Evolutionary conservation across 2,888 invertebrate genomes (phyloP), one percentile per base, ranked within the genome.

Genomic region (Drosophila pseudotakahashii): DNA sequence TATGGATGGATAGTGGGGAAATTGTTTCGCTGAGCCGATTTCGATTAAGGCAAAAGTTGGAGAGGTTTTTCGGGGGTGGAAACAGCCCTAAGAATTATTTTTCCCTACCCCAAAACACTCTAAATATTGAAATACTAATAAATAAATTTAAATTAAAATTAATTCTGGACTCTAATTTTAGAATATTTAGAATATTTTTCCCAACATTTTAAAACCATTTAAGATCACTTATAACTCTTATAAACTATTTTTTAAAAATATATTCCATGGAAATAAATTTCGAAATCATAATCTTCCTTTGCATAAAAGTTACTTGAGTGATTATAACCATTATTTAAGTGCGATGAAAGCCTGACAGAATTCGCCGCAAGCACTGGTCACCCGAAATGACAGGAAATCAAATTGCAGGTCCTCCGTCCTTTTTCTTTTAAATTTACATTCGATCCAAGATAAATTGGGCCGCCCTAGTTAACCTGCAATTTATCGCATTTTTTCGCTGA

Each of bases 11-110:
- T 45, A 16, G 45, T 37, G 48, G 39, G 54, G 50, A 50, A 68
- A 68, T 71, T 71, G 72, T 71, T 68, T 71, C 44, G 32, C 30
- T 13, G 42, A 71, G 61, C 72, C 61, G 57, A 41, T 69, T 66
- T 66, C 66, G 69, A 69, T 69, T 69, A 55, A 41, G 69, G 57
- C 26, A 16, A 68, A 66, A 69, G 57, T 69, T 60, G n/a, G 14
- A 14, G 32, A 34, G 39, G 45, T 45, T 30, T 13, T 26, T 1
- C 32, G 3, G n/a, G 19, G 19, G 19, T 19, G 19, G 19, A 19
- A 19, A n/a, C n/a, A n/a, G n/a, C n/a, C n/a, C n/a, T n/a, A n/a
- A n/a, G n/a, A 2, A 19, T 19, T 2, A 19, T 19, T 19, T 19
- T 19, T 26, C 26, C 26, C 26, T 26, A 26, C 2, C 6, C 26